These are phyloP conservation scores for Notoglanidium macrostoma DNA, from an alignment of 2,797 vertebrate genomes.

Conservation along the genomic window DNA sequence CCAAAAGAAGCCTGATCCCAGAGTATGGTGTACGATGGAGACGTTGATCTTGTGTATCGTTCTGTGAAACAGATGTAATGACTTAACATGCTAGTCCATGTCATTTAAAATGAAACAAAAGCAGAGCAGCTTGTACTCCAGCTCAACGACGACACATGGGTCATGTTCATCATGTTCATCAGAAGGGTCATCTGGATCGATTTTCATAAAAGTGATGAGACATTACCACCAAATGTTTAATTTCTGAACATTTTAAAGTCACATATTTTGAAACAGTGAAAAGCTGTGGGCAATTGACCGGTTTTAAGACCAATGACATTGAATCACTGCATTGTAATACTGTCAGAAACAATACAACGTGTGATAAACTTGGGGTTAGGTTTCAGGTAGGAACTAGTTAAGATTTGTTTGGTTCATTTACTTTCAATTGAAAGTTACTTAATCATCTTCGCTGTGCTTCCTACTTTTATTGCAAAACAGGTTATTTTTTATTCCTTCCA, in stretches of 20 bases:
- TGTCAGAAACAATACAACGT: not conserved
- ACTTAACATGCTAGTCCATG: not conserved
- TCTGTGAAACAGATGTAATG: not conserved
- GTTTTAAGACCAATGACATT: not conserved
- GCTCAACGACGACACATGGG: not conserved
- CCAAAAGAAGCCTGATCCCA: not conserved
- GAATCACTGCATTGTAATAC: not conserved
- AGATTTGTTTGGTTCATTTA: not conserved
- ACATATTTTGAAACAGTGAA: not conserved
- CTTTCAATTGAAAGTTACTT: not conserved
- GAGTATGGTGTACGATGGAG: not conserved
- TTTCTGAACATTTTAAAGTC: not conserved
- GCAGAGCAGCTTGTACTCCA: not conserved
- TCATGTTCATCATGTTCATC: not conserved
- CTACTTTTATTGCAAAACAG: slow-evolving; percentile 9
- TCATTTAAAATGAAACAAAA: not conserved
- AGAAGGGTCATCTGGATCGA: no score
- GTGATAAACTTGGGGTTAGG: not conserved
- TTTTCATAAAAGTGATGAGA: not conserved
- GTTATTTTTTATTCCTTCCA: not conserved
- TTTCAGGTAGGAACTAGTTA: not conserved
- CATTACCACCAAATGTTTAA: no score
- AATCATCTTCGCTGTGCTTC: slow-evolving; percentile 14
- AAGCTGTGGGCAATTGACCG: not conserved
- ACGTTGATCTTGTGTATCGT: not conserved